phyloP scores from a whole-genome alignment of 2,113 vertebrate genomes.

The Gulo gulo region DNA sequence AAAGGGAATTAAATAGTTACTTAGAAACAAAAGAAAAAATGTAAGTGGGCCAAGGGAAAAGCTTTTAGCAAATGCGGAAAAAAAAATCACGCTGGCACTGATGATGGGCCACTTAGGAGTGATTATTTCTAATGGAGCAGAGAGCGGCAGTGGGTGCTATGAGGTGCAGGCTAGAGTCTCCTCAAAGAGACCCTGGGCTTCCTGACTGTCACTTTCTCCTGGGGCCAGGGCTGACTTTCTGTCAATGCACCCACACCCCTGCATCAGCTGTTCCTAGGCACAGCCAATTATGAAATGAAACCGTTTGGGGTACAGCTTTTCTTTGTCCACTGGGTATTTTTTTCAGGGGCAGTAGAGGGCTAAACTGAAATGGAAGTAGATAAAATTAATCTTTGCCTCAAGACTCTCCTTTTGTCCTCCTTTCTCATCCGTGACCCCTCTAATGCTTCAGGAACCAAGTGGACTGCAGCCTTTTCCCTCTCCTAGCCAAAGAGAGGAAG shows the following conservation, averaged over 20 bases:
- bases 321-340: not conserved
- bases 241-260: not conserved
- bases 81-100: conserved; percentile 46
- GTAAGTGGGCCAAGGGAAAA: conserved; percentile 65
- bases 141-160: not conserved
- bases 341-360: not conserved
- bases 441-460: not conserved
- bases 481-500: not conserved
- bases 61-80: conserved; percentile 71
- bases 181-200: not conserved
- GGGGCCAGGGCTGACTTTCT: not conserved
- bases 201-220: not conserved
- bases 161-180: not conserved
- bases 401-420: not conserved
- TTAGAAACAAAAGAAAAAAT: conserved; percentile 69
- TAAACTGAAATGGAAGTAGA: not conserved
- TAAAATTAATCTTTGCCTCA: not conserved
- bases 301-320: not conserved
- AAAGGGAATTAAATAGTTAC: conserved; percentile 47
- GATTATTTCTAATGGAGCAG: conserved; percentile 72
- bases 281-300: not conserved
- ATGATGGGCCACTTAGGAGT: conserved; percentile 67
- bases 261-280: not conserved
- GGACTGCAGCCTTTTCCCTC: not conserved
- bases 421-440: not conserved